Percentiles rank a stretch among this genome's conserved stretches.
Conservation (phyloP, 2,797 vertebrate genomes). For the Sebastes miniatus region DNA sequence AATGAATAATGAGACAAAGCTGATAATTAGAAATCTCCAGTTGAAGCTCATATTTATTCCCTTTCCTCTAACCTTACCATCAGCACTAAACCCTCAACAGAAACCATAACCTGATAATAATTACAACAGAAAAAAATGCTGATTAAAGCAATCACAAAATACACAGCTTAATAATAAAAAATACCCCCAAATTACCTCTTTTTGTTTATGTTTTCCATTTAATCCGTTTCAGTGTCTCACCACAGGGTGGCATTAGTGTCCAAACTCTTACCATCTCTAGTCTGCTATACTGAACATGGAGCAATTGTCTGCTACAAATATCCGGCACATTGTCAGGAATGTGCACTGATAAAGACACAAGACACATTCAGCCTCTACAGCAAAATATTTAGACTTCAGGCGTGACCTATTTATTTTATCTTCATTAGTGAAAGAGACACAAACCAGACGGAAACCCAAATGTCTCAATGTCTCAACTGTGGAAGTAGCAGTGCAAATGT, state of each 20-base stretch:
- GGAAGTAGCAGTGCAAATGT: constrained; percentile 6
- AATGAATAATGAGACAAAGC: not conserved
- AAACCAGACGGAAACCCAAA: constrained; percentile 1
- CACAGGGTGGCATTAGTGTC: constrained; percentile 54
- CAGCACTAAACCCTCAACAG: not conserved
- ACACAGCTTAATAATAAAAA: no score
- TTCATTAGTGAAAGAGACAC: constrained; percentile 13
- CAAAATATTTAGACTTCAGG: constrained; percentile 20
- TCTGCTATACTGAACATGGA: not conserved
- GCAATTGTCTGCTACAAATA: not conserved
- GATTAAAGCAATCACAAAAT: not conserved
- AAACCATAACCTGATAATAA: not conserved
- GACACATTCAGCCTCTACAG: not conserved
- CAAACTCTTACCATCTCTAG: not conserved
- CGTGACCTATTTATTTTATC: constrained; percentile 37
- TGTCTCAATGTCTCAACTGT: not conserved
- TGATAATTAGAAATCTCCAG: not conserved
- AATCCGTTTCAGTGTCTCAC: constrained; percentile 14
- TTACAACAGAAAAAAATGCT: not conserved
- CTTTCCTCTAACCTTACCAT: not conserved
- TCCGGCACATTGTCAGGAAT: constrained; percentile 15
- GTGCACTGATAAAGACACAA: constrained; percentile 28
- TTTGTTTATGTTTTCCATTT: not conserved
- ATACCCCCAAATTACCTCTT: not conserved
- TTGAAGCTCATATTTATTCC: not conserved